phyloP scores from a whole-genome alignment of 2,113 vertebrate genomes.

The Gymnogyps californianus region DNA sequence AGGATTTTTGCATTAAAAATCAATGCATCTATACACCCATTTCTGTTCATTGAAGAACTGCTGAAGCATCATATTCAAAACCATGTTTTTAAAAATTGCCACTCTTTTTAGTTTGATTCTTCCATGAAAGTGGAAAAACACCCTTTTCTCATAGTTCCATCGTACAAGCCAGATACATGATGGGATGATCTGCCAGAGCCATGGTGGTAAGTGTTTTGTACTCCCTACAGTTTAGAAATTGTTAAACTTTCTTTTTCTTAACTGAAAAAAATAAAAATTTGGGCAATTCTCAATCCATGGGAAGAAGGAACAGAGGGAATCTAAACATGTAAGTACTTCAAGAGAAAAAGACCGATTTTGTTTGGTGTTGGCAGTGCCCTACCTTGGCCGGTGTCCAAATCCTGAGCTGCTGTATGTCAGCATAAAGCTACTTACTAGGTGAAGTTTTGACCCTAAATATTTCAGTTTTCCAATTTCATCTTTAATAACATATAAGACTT shows the following conservation, averaged over 20 bases:
- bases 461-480: neutral
- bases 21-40: neutral
- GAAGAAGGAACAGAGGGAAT: neutral
- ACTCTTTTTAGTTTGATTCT: neutral
- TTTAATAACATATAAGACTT: neutral
- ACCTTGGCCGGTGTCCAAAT: neutral
- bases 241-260: neutral
- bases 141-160: neutral
- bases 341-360: neutral
- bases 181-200: neutral
- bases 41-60: neutral
- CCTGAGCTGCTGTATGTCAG: neutral
- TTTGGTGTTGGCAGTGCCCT: neutral
- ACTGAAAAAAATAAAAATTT: neutral
- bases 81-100: neutral
- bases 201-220: neutral
- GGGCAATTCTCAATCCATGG: neutral
- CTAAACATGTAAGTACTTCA: neutral
- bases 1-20: neutral
- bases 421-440: neutral
- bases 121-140: neutral
- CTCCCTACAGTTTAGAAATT: neutral
- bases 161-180: rapidly evolving
- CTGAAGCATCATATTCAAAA: neutral
- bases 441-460: neutral